Evolutionary conservation across 1,140 invertebrate species (phyloP).

Genomic region (Megathymus violae): DNA sequence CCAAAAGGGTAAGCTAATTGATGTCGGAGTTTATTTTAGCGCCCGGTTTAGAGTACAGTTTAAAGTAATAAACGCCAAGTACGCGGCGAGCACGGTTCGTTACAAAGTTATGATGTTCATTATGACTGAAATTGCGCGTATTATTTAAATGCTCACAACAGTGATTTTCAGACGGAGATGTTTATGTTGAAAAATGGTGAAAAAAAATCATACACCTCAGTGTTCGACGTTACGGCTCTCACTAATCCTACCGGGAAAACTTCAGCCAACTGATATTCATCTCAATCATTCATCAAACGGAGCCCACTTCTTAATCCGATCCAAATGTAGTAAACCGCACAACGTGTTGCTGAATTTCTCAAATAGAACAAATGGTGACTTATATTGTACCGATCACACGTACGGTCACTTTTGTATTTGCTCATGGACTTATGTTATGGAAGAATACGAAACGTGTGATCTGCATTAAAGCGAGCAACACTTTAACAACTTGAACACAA

Average conservation of each 20-base stretch:
- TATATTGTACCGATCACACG: conserved; percentile 40
- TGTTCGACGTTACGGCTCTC: conserved; percentile 45
- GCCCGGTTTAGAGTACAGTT: conserved; percentile 42
- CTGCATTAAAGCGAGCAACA: conserved; percentile 53
- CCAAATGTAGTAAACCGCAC: conserved; percentile 63
- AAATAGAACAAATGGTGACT: conserved; percentile 40
- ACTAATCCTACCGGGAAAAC: conserved; percentile 60
- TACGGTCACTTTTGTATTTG: conserved; percentile 48
- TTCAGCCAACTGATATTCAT: conserved; percentile 59
- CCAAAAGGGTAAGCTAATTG: conserved; percentile 55
- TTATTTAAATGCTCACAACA: conserved; percentile 19
- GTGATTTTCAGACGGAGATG: conserved; percentile 8
- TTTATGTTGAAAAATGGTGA: conserved; percentile 35
- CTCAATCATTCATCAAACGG: conserved; percentile 72
- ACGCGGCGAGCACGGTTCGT: conserved; percentile 38
- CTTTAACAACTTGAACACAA: conserved; percentile 64
- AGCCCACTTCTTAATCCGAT: conserved; percentile 69
- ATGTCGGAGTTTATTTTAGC: conserved; percentile 60
- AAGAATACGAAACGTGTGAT: conserved; percentile 63
- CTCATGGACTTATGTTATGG: conserved; percentile 46
- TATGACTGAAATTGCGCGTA: conserved; percentile 14
- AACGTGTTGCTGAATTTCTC: conserved; percentile 60
- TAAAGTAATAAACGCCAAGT: conserved; percentile 50
- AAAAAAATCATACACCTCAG: conserved; percentile 42
- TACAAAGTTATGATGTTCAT: conserved; percentile 46